Base-by-base conservation (phyloP, 92 coral and sea anemone genomes). In the Heteractis magnifica region DNA sequence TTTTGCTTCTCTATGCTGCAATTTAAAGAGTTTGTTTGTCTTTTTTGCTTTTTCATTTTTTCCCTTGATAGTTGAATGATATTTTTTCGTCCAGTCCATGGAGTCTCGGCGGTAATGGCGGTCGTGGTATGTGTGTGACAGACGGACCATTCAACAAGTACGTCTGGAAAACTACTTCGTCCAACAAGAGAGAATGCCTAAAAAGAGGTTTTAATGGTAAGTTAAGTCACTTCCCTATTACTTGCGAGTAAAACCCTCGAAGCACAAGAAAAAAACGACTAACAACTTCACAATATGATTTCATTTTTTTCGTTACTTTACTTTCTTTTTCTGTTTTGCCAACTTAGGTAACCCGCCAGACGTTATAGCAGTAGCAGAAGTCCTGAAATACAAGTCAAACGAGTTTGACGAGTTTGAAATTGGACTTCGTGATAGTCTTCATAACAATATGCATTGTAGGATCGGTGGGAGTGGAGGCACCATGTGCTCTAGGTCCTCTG, bases 381-480 rank as follows among this genome's bases (percentile, higher is more conserved):
- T 90, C 72, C 81, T 89, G 53, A 94, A 90, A 50, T 85, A 68
- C 87, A 70, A 56, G 10, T 86, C 78, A 15, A 41, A 76, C 77
- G 80, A 87, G 70, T 93, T 93, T 76, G 60, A 73, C 50, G 20
- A 84, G 52, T 93, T 93, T 70, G 98, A 93, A 85, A 51, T 81
- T 65, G 89, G 85, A 20, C 90, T 93, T 52, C 98, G 95, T 13
- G 93, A 89, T 20, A 82, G 65, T 74, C 76, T 93, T 65, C 98
- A 93, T 64, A 88, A 93, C 77, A 87, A 87, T 84, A 91, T 93
- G 98, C 98, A 93, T 76, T 93, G 98, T 75, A 90, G 98, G 72
- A 93, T 93, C 15, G 98, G 98, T 11, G 97, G 97, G 44, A 75
- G 56, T 16, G 90, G 88, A 1, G 98, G 98, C 0, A 93, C 98